Percentiles rank a stretch among this genome's conserved stretches.
Evolutionary conservation across 2,113 vertebrate species (phyloP).

Genomic region (Myxocyprinus asiaticus): DNA sequence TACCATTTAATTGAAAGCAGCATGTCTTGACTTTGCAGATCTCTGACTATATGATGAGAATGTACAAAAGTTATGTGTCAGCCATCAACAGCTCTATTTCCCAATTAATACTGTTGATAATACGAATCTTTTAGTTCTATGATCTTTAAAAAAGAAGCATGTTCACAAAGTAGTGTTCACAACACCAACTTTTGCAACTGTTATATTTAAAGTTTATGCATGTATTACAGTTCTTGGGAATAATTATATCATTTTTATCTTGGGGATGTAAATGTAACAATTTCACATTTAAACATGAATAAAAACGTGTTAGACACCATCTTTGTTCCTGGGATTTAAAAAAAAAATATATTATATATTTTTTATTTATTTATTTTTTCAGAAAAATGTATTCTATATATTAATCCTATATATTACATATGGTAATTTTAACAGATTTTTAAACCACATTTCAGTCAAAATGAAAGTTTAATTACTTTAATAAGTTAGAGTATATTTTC

Average conservation of each 20-base stretch:
- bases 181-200: background rate
- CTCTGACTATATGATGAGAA: background rate
- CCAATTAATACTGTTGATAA: background rate
- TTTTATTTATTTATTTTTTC: too few species aligned
- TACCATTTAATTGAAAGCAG: background rate
- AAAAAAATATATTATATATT: too few species aligned
- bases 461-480: too few species aligned
- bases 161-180: background rate
- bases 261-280: background rate
- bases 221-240: background rate
- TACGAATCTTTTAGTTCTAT: background rate
- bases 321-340: background rate
- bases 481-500: too few species aligned
- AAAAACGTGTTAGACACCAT: constrained; percentile 2
- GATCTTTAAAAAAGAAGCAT: background rate
- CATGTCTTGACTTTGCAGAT: background rate
- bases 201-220: background rate
- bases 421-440: too few species aligned
- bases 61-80: background rate
- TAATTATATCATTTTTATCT: background rate
- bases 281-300: background rate
- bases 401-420: too few species aligned
- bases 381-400: too few species aligned
- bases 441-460: too few species aligned
- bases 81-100: background rate